These are phyloP conservation scores for Helicoverpa armigera DNA, from an alignment of 1,140 invertebrate species.

Conservation along the genomic window DNA sequence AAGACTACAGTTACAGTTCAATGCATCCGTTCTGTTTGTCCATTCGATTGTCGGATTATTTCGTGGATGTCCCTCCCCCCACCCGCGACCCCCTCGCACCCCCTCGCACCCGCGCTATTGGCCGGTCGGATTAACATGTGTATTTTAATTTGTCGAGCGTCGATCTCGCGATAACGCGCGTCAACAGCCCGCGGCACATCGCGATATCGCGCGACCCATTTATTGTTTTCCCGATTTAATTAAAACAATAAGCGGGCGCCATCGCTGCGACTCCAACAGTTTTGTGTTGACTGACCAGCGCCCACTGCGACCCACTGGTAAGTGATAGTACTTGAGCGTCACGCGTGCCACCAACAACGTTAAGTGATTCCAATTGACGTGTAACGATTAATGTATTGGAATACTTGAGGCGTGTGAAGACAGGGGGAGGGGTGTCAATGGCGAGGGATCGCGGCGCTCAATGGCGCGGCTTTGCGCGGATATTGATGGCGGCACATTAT, in stretches of 20 bases:
- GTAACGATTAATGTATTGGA: too few relatives aligned
- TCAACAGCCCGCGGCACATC: constrained; percentile 19
- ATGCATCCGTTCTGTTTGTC: constrained; percentile 15
- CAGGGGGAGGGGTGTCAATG: not conserved
- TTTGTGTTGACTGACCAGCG: not conserved
- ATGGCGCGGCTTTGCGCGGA: constrained; percentile 36
- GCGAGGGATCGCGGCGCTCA: constrained; percentile 18
- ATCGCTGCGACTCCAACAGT: not conserved
- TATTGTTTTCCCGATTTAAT: constrained; percentile 30
- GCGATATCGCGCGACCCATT: constrained; percentile 15
- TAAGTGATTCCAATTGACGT: too few relatives aligned
- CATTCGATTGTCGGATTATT: constrained; percentile 30
- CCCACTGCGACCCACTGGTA: not conserved
- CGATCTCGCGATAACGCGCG: constrained; percentile 27
- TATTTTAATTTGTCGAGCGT: constrained; percentile 39
- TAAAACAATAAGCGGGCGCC: constrained; percentile 30
- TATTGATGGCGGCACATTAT: constrained; percentile 37
- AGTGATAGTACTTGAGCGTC: not conserved
- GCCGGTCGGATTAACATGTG: constrained; percentile 32
- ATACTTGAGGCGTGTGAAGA: too few relatives aligned
- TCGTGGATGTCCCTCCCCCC: not conserved
- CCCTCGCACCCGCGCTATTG: not conserved
- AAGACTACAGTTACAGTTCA: constrained; percentile 14
- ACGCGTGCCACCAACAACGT: too few relatives aligned
- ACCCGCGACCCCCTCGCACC: not conserved